Percentiles rank a stretch among this genome's conserved stretches.
These are phyloP conservation scores for Fukomys damarensis DNA, from an alignment of 2,113 vertebrate species.

Conservation along the genomic window DNA sequence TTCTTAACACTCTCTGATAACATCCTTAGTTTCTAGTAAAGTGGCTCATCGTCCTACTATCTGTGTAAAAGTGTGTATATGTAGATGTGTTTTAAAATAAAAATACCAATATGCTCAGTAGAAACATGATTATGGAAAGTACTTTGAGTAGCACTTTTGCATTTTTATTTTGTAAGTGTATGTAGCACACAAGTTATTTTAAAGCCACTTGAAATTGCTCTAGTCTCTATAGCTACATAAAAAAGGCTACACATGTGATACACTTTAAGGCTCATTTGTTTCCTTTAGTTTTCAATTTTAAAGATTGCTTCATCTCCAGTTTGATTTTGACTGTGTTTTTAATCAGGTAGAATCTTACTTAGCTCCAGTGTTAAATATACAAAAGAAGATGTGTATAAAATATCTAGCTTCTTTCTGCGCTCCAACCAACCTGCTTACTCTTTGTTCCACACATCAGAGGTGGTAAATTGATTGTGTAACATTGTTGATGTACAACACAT, in stretches of 20 bases:
- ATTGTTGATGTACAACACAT: not conserved
- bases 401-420: not conserved
- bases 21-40: not conserved
- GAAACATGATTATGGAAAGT: not conserved
- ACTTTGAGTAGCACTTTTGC: not conserved
- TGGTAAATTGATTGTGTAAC: not conserved
- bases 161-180: not conserved
- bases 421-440: not conserved
- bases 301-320: not conserved
- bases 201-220: conserved; percentile 4
- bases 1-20: not conserved
- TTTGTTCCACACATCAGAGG: not conserved
- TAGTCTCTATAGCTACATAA: not conserved
- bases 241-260: not conserved
- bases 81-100: not conserved
- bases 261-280: not conserved
- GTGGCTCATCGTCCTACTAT: not conserved
- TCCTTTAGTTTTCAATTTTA: not conserved
- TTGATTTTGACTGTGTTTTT: conserved; percentile 12
- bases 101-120: not conserved
- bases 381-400: not conserved
- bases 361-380: not conserved
- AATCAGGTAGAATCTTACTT: not conserved
- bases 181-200: not conserved
- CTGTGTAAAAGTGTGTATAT: not conserved